Evolutionary conservation across 1,140 invertebrate species (phyloP).

Genomic region (Drosophila varians): DNA sequence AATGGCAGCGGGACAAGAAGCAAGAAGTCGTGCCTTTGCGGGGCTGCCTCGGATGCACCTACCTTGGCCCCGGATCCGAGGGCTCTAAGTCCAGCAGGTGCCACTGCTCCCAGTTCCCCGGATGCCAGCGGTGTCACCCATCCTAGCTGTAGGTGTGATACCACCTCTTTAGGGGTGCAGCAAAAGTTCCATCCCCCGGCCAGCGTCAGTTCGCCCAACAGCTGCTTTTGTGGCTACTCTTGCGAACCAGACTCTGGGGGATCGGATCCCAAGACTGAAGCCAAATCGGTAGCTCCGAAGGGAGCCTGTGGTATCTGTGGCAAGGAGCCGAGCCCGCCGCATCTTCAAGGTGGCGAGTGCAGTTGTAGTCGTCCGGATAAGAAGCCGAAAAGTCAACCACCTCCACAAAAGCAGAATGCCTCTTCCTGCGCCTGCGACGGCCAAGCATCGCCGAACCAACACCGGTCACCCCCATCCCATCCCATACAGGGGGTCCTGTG

Average conservation of each 20-base stretch:
- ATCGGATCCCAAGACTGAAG: background rate
- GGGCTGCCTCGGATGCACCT: background rate
- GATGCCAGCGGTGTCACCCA: too few relatives aligned
- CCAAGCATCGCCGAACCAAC: too few relatives aligned
- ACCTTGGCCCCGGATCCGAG: background rate
- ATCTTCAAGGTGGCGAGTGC: background rate
- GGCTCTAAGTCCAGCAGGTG: too few relatives aligned
- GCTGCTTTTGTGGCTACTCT: background rate
- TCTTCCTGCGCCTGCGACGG: too few relatives aligned
- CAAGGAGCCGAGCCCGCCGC: background rate
- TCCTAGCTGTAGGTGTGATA: background rate
- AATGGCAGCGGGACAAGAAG: background rate
- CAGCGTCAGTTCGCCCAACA: background rate
- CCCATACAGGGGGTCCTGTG: background rate
- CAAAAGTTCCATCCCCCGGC: background rate
- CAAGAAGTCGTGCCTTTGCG: slow-evolving; percentile 1
- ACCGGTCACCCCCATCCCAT: background rate
- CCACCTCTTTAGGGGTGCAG: background rate
- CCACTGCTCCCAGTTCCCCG: too few relatives aligned
- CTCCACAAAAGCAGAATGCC: too few relatives aligned
- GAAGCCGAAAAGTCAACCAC: background rate
- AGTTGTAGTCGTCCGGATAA: background rate
- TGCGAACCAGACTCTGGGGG: too few relatives aligned
- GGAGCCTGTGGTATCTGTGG: background rate
- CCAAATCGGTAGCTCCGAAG: background rate